Conservation (phyloP, 2,113 vertebrate species). For the Mionectes macconnelli region DNA sequence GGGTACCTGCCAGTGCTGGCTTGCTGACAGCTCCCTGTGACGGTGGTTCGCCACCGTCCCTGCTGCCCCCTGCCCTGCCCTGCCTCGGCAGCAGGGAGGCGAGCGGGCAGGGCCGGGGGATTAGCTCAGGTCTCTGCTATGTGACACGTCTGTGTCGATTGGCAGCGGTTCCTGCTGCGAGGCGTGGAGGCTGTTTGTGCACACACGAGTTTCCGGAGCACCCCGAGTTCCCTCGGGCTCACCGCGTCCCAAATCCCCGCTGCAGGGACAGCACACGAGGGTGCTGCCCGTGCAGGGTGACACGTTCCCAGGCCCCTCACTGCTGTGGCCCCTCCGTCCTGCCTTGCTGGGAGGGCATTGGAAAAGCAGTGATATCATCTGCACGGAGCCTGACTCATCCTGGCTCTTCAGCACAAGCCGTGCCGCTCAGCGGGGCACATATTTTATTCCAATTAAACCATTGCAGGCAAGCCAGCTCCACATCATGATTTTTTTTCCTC, state of each 20-base stretch:
- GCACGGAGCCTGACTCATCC: slow-evolving; percentile 41
- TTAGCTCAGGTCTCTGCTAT: slow-evolving; percentile 38
- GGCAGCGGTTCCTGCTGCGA: background rate
- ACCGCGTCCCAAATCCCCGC: accelerated
- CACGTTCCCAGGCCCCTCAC: background rate
- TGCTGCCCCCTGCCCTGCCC: background rate
- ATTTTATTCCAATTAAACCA: slow-evolving; percentile 39
- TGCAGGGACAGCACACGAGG: accelerated
- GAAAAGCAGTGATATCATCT: slow-evolving; percentile 22
- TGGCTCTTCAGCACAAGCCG: background rate
- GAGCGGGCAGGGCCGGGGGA: background rate
- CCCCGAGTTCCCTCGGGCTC: background rate
- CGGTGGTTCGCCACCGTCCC: background rate
- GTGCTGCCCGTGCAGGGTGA: background rate
- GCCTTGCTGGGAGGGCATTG: background rate
- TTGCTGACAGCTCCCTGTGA: background rate
- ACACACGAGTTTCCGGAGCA: background rate
- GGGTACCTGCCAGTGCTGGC: background rate
- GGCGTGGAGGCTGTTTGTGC: background rate
- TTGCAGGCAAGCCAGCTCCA: background rate
- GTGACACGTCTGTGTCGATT: background rate
- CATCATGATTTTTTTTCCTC: background rate
- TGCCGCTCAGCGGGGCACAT: slow-evolving; percentile 8
- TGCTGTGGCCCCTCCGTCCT: background rate
- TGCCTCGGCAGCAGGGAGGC: accelerated